Base-by-base conservation (phyloP, 92 coral and sea anemone genomes). In the Porites evermanni region DNA sequence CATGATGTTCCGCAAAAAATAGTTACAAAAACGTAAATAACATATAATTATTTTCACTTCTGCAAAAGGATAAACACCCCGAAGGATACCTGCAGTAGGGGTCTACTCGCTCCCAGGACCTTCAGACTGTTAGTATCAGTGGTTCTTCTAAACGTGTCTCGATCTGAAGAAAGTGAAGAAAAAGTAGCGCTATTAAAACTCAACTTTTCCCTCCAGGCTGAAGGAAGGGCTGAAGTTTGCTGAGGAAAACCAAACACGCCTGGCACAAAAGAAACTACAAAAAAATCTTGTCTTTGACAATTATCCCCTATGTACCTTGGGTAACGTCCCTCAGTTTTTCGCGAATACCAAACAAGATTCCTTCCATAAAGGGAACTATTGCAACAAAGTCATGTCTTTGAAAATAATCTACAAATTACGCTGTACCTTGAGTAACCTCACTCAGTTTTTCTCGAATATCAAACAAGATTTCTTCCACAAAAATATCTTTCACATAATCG, bases 401-500 rank as follows among this genome's bases (percentile, higher is more conserved):
- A 9, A 21, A 4, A 19, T 0, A 68, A 9, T 8, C 10, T 17
- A 47, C 3, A 2, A 32, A 79, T 20, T 67, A 0, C 18, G 17
- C 32, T 51, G 6, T 70, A 91, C 97, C 97, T 89, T 79, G 87
- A 10, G 99, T 91, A 23, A 93, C 97, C 18, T 96, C 87, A 64
- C 89, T 96, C 29, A 97, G 91, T 68, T 95, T 95, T 75, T 97
- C 98, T 12, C 88, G 93, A 64, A 97, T 95, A 84, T 95, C 97
- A 88, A 93, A 95, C 77, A 91, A 88, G 86, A 95, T 95, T 79
- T 97, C 96, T 56, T 94, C 99, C 0, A 97, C 86, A 78, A 95
- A 97, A 54, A 97, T 93, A 53, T 97, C 94, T 77, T 97, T 97
- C 64, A 97, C 98, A 71, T 95, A 97, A 79, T 97, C 99, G 3